Evolutionary conservation across 2,888 invertebrate species (phyloP), one percentile per base, ranked within the genome.

Genomic region (Cacoxenus indagator): DNA sequence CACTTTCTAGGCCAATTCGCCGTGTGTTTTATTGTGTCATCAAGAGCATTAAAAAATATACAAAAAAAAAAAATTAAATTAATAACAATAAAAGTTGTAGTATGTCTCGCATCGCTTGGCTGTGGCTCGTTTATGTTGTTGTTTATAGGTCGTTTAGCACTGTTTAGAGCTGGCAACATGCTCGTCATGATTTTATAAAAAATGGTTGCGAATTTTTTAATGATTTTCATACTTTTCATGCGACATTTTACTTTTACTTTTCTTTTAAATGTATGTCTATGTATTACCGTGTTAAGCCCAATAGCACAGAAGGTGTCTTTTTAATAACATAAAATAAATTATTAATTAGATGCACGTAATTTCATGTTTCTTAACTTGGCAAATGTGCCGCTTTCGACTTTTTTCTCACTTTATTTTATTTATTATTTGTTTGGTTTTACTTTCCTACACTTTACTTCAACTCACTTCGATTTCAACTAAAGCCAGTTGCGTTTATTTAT

Each of bases 311-410:
- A 22, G 14, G 1, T 43, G 43, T 43, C 51, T 54, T 27, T 14
- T 27, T 37, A 24, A 43, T 46, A n/a, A 19, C 54, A 70, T 66
- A 67, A 65, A 48, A 22, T 1, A 8, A 69, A 37, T 22, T 62
- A 46, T n/a, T 43, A 69, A 67, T 67, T 72, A 71, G 73, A 67
- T 70, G 70, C 75, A 73, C 51, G 67, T 68, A 73, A 68, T 68
- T 71, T 45, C 43, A 55, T 67, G 65, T 51, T 51, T 51, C 37
- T 65, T 51, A 65, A 48, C 51, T 65, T 54, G 54, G 51, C 54
- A 43, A 62, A 51, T 66, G 43, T 66, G 55, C 55, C 55, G 57
- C 43, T 66, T 66, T 43, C 65, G 54, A 54, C 37, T 45, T 51
- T 54, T 11, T 51, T 17, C 19, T 26, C 37, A 5, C 19, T 27